phyloP scores from a whole-genome alignment of 1,140 invertebrate genomes.

The Neuroterus valhalla region DNA sequence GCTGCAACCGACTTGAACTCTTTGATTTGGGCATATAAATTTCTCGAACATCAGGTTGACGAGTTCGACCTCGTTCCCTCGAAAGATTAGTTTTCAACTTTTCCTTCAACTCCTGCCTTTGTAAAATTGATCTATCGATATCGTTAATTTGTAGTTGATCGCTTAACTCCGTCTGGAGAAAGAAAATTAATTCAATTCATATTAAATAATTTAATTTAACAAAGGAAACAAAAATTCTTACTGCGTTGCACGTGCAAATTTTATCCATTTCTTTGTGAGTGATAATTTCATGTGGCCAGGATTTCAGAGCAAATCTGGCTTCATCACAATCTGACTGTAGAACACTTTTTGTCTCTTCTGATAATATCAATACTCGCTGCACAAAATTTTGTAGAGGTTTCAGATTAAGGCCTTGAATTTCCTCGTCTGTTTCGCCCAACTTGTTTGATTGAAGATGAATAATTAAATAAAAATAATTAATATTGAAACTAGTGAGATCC shows the following conservation, averaged over 20 bases:
- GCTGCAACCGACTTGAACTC: not conserved
- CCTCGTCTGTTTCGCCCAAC: not conserved
- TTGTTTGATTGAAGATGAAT: conserved; percentile 20
- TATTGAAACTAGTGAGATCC: conserved; percentile 25
- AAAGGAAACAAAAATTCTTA: conserved; percentile 54
- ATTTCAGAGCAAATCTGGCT: conserved; percentile 63
- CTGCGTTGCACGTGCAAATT: conserved; percentile 63
- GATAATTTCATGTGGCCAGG: conserved; percentile 61
- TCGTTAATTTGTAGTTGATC: not conserved
- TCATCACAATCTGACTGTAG: conserved; percentile 64
- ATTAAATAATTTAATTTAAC: conserved; percentile 32
- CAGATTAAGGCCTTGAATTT: conserved; percentile 46
- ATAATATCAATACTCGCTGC: conserved; percentile 47
- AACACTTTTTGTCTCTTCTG: conserved; percentile 59
- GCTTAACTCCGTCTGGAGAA: not conserved
- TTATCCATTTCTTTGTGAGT: conserved; percentile 50
- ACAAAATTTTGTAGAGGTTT: conserved; percentile 58
- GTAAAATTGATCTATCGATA: conserved; percentile 1
- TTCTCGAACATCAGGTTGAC: not conserved
- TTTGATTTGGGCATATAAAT: conserved; percentile 3
- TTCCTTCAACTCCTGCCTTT: conserved; percentile 10
- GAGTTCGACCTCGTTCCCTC: conserved; percentile 1
- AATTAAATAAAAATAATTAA: conserved; percentile 44
- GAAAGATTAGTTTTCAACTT: conserved; percentile 25
- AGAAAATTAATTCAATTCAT: conserved; percentile 18